Percentiles rank a stretch among this genome's conserved stretches.
phyloP scores from a whole-genome alignment of 2,888 invertebrate genomes.

The Rhagonycha lutea region DNA sequence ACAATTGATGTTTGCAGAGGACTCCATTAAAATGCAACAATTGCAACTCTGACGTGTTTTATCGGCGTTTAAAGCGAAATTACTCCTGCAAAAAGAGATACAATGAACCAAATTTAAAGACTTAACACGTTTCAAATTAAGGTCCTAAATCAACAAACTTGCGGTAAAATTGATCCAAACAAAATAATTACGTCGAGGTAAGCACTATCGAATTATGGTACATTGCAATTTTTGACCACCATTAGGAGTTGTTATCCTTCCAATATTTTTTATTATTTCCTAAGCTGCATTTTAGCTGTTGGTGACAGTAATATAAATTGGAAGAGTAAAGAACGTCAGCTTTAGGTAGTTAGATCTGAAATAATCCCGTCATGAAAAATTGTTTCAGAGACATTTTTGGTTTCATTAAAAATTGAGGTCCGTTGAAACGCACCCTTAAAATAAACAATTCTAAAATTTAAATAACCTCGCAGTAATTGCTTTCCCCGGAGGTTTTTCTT shows the following conservation, averaged over 20 bases:
- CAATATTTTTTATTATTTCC: background rate
- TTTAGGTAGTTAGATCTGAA: background rate
- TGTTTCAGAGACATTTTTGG: background rate
- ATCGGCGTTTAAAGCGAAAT: background rate
- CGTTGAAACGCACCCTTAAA: background rate
- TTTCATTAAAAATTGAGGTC: background rate
- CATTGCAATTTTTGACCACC: too few species aligned
- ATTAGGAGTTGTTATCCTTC: background rate
- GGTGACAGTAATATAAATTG: background rate
- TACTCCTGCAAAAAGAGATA: background rate
- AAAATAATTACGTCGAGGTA: background rate
- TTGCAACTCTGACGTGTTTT: slow-evolving; percentile 1
- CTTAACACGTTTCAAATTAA: background rate
- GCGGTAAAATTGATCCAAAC: background rate
- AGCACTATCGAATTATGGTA: too few species aligned
- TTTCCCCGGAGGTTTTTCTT: background rate
- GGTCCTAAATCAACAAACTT: background rate
- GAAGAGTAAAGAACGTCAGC: background rate
- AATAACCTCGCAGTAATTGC: background rate
- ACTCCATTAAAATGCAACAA: slow-evolving; percentile 4
- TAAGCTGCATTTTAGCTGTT: background rate
- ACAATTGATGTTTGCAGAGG: slow-evolving; percentile 1
- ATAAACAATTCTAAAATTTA: background rate
- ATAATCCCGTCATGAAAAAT: background rate
- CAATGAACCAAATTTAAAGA: background rate